Base-by-base conservation (phyloP, 2,888 invertebrate species). In the Hypomecis atomaria region DNA sequence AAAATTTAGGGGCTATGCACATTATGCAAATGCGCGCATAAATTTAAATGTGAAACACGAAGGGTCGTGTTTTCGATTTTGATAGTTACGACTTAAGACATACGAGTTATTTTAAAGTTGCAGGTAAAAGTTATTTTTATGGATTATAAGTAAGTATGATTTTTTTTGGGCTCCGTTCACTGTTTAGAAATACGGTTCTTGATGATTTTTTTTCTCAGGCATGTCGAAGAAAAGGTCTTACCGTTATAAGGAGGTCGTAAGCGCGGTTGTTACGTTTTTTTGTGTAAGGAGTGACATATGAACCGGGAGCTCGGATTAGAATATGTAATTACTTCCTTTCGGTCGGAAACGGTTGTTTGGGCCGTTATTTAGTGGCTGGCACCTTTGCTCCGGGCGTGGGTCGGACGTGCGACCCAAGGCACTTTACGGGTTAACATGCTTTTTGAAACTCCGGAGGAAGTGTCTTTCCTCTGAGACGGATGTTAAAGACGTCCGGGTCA, bases 1-100 rank as follows among this genome's bases (percentile, higher is more conserved):
- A 89, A 90, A 89, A 89, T 90, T 91, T 91, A 89, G 91, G 93
- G 92, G 89, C 88, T 84, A 91, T 92, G 91, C 92, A 93, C 85
- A 91, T 93, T 93, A 93, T 93, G 93, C 93, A 93, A 93, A 93
- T 93, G 92, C 89, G 87, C 82, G 93, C 92, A 93, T 93, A 93
- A 90, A 91, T 90, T 93, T 90, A 78, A 82, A 83, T 85, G 79
- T 85, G 79, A 81, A 81, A 78, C 79, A 74, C 71, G 72, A 62
- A 37, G 67, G 60, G 34, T 59, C 61, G 74, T 59, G 1, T 78
- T 59, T 80, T 72, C 53, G 57, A 83, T 81, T 79, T 67, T 70
- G 64, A 67, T 61, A 72, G 72, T 71, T 84, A 66, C 33, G 0
- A 2, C 9, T 44, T 49, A 34, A 2, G 47, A 1, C 6, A 70